A percentile compares a stretch with the other conserved stretches of the same genome.
Evolutionary conservation across 2,888 invertebrate species (phyloP).

Genomic region (Tetranychus piercei): DNA sequence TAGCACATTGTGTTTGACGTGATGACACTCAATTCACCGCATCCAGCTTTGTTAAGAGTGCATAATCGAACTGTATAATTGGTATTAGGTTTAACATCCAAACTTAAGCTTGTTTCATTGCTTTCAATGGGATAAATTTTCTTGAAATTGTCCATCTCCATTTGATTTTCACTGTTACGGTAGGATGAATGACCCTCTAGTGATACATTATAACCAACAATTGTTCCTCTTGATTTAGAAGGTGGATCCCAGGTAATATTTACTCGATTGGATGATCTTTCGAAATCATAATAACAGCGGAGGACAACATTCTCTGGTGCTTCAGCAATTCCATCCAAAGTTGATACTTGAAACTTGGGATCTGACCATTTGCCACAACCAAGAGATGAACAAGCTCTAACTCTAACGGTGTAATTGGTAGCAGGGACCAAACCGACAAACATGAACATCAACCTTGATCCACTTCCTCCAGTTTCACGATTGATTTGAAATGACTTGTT

Average conservation of each 20-base stretch:
- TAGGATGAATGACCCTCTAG: slow-evolving; percentile 23
- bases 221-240: slow-evolving; percentile 52
- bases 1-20: slow-evolving; percentile 39
- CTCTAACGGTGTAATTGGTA: slow-evolving; percentile 59
- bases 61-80: slow-evolving; percentile 49
- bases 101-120: slow-evolving; percentile 13
- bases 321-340: slow-evolving; percentile 47
- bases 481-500: slow-evolving; percentile 25
- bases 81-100: slow-evolving; percentile 45
- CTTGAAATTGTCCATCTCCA: slow-evolving; percentile 24
- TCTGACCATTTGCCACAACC: slow-evolving; percentile 58
- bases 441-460: slow-evolving; percentile 42
- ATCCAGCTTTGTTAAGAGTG: slow-evolving; percentile 40
- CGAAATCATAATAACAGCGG: slow-evolving; percentile 25
- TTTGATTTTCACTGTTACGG: slow-evolving; percentile 24
- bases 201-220: slow-evolving; percentile 51
- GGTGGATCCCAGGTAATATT: slow-evolving; percentile 56
- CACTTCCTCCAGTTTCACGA: slow-evolving; percentile 9
- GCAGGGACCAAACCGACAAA: slow-evolving; percentile 57
- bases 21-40: slow-evolving; percentile 40
- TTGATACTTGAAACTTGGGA: slow-evolving; percentile 51
- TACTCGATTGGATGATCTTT: slow-evolving; percentile 35
- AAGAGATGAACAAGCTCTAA: slow-evolving; percentile 54
- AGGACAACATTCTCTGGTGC: slow-evolving; percentile 26
- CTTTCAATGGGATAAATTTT: slow-evolving; percentile 22